These are phyloP conservation scores for Yoshiicerus persimilis DNA, from an alignment of 1,140 invertebrate genomes.

Conservation along the genomic window DNA sequence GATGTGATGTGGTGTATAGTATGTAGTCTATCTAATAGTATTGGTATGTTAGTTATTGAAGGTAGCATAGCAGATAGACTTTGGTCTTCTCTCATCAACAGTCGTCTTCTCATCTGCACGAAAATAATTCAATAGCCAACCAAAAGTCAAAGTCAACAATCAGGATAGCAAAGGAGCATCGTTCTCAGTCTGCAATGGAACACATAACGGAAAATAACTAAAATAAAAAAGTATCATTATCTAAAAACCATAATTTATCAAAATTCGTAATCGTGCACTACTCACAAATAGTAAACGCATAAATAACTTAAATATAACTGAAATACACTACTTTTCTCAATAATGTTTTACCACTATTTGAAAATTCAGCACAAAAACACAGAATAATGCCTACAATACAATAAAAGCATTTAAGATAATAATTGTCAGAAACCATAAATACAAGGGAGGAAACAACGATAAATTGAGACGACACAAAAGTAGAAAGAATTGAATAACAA, in stretches of 20 bases:
- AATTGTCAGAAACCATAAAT: neutral
- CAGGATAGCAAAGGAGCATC: constrained; percentile 42
- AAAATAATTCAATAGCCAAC: neutral
- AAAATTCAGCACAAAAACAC: too few species aligned
- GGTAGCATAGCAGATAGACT: neutral
- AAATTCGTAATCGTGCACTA: too few species aligned
- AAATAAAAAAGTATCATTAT: neutral
- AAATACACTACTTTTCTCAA: too few species aligned
- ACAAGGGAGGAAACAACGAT: too few species aligned
- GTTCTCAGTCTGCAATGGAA: constrained; percentile 38
- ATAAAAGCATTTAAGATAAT: too few species aligned
- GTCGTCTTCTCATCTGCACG: neutral
- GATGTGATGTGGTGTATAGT: too few species aligned
- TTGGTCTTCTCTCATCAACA: neutral
- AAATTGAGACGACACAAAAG: neutral
- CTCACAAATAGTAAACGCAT: neutral
- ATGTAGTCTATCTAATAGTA: neutral
- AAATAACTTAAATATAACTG: too few species aligned
- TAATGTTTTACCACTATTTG: too few species aligned
- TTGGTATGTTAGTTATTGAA: neutral
- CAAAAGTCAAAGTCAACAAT: neutral
- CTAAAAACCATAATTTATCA: neutral
- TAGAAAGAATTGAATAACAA: neutral
- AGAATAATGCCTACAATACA: too few species aligned
- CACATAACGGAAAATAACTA: neutral